Evolutionary conservation across 2,113 vertebrate genomes (phyloP), one percentile per base, ranked within the genome.

Genomic region (Trichechus manatus): DNA sequence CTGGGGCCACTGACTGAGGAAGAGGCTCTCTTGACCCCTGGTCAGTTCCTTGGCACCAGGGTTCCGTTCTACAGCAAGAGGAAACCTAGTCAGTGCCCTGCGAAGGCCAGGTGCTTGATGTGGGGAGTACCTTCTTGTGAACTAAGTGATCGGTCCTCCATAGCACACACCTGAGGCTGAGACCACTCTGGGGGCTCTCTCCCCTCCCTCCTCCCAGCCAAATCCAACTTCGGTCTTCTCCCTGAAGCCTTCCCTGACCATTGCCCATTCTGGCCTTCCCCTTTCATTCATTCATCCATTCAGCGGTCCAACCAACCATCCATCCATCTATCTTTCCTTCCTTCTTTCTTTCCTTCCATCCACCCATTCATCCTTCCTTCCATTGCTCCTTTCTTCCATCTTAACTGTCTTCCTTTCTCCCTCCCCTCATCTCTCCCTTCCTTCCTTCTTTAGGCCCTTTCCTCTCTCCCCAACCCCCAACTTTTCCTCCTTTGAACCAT

Each of bases 1-100:
- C 59, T 95, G 96, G 75, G 97, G 70, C 97, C 95, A 97, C 70
- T 93, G 97, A 74, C 91, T 95, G 47, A 91, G 85, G 64, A 95
- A 92, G 87, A 96, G 82, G 82, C 31, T 86, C 56, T 98, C 97
- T 87, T 23, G 92, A 72, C 20, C 39, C 72, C 95, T 98, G 92
- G 22, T 79, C 10, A 47, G 50, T 42, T 97, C 96, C 86, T 97
- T 98, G 82, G 44, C 13, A 14, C 88, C 75, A 89, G 63, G 86
- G 27, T 78, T 97, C 79, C 78, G 6, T 79, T 97, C 98, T 98
- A 44, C 0, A 82, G 84, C n/a, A 70, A 27, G 70, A 96, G 50
- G 39, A 75, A 95, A 90, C 14, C 56, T 89, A 94, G 70, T 97
- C 91, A 97, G 20, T 42, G 42, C 6, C 56, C 84, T 44, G 23